Conservation (phyloP, 2,113 vertebrate species). For the Rhabdornis inornatus region DNA sequence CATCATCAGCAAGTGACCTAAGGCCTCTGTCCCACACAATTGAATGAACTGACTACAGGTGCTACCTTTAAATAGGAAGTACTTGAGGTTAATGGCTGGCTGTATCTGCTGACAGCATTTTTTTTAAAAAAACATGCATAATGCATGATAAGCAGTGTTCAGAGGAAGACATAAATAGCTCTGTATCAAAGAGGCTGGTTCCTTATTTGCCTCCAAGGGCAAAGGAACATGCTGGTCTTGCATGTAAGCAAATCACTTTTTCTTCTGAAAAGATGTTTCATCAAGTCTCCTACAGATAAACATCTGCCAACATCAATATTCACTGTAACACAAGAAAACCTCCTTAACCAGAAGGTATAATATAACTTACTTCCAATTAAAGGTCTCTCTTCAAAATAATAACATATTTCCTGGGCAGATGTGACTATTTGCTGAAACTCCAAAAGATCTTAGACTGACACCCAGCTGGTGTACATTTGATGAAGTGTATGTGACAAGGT, state of each 20-base stretch:
- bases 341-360: background rate
- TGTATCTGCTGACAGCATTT: constrained; percentile 31
- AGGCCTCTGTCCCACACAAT: background rate
- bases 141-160: constrained; percentile 54
- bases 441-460: background rate
- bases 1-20: constrained; percentile 1
- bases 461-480: background rate
- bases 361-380: background rate
- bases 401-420: background rate
- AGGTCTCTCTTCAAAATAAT: background rate
- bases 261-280: constrained; percentile 30
- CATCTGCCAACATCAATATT: constrained; percentile 53
- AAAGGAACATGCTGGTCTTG: constrained; percentile 51
- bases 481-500: background rate
- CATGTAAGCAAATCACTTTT: constrained; percentile 56
- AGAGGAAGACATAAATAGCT: constrained; percentile 68
- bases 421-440: background rate
- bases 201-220: constrained; percentile 64
- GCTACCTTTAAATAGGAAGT: constrained; percentile 4
- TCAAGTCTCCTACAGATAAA: constrained; percentile 3
- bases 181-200: constrained; percentile 32
- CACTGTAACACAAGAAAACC: background rate
- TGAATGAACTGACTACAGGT: constrained; percentile 2
- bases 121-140: background rate
- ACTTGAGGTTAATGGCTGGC: constrained; percentile 20